Conservation (phyloP, 2,797 vertebrate species). For the Manis crassicaudata region DNA sequence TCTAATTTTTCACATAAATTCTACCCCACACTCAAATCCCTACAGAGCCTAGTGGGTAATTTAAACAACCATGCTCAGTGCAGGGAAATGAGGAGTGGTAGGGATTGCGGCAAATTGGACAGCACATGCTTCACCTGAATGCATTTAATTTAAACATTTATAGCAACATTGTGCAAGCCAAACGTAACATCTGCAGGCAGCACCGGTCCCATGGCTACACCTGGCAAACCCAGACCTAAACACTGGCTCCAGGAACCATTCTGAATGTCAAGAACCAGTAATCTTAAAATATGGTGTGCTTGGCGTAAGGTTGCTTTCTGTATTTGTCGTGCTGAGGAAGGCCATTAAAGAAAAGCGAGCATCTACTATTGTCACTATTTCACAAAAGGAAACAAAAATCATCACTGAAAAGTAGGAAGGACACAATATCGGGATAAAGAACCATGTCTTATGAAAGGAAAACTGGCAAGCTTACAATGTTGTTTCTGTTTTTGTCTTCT, state of each 20-base stretch:
- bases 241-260: not conserved
- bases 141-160: constrained; percentile 59
- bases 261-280: not conserved
- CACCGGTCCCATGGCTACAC: not conserved
- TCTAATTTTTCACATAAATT: constrained; percentile 34
- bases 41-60: not conserved
- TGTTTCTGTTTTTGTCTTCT: not conserved
- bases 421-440: not conserved
- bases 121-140: constrained; percentile 37
- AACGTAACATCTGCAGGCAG: not conserved
- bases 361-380: not conserved
- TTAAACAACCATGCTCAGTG: not conserved
- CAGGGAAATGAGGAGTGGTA: constrained; percentile 30
- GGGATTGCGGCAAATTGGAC: constrained; percentile 8
- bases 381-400: constrained; percentile 16
- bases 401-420: not conserved
- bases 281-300: not conserved
- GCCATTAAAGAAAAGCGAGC: not conserved
- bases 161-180: constrained; percentile 24
- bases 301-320: no score
- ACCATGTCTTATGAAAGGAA: not conserved
- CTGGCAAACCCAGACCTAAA: not conserved
- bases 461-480: not conserved
- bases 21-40: not conserved
- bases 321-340: not conserved